Evolutionary conservation across 2,888 invertebrate genomes (phyloP), one percentile per base, ranked within the genome.

Genomic region (Salticus scenicus): DNA sequence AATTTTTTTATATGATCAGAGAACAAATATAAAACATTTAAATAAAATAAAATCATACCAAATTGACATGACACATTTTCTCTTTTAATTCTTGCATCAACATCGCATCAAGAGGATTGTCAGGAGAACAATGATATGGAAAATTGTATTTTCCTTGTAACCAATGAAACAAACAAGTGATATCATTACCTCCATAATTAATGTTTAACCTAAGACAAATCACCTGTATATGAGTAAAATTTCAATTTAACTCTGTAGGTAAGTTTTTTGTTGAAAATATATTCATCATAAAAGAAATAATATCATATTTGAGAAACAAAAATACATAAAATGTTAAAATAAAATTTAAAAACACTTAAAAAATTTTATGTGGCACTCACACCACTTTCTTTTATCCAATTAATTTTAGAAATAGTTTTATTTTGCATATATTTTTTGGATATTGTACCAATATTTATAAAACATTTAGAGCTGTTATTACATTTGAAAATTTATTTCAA

Each of bases 151-250:
- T 96, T 89, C 95, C 95, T 30, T 98, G 92, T 88, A 98, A 93
- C 95, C 97, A 96, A 75, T 95, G 94, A 89, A 98, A 94, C 8
- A 96, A 94, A 91, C 97, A 96, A 0, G 97, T 96, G 0, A 98
- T 95, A 92, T 98, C 98, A 14, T 95, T 95, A 2, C 97, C 96
- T 2, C 98, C 98, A 90, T 97, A 97, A 89, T 96, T 95, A 93
- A 98, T 90, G 12, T 89, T 89, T 37, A 92, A 87, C 83, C 91
- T 91, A n/a, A 87, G 12, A 87, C 83, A 31, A 47, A 74, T n/a
- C n/a, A n/a, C n/a, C n/a, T n/a, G n/a, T n/a, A n/a, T n/a, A n/a
- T 67, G 70, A 37, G 7, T 33, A 1, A 37, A 20, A 20, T 51
- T 7, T 51, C 17, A 66, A 30, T n/a, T n/a, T n/a, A n/a, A n/a